These are phyloP conservation scores for Shargacucullia verbasci DNA, from an alignment of 2,888 invertebrate species.

Conservation along the genomic window DNA sequence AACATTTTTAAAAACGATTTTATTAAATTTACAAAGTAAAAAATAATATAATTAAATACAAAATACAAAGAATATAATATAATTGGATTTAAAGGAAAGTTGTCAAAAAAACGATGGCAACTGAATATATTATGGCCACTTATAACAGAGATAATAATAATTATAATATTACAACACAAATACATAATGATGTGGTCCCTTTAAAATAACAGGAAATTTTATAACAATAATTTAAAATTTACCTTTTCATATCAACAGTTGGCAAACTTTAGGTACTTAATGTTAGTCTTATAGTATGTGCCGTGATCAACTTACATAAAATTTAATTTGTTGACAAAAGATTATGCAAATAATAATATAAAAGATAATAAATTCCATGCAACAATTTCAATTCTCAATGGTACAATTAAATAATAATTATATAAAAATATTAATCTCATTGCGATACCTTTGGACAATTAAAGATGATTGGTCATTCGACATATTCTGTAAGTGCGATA, in stretches of 20 bases:
- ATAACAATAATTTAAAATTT: conserved; percentile 51
- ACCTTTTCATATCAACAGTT: conserved; percentile 47
- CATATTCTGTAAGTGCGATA: no score
- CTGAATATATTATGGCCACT: conserved; percentile 70
- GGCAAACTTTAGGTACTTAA: conserved; percentile 19
- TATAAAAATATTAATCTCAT: neutral
- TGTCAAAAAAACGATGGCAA: conserved; percentile 69
- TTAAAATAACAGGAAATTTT: conserved; percentile 57
- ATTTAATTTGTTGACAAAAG: neutral
- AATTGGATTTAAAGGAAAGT: no score
- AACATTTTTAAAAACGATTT: conserved; percentile 62
- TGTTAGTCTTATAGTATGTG: neutral
- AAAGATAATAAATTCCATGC: no score
- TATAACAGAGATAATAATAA: conserved; percentile 48
- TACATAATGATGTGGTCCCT: conserved; percentile 68
- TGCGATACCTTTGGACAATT: conserved; percentile 1
- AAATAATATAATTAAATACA: conserved; percentile 50
- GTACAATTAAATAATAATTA: no score
- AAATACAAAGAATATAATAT: conserved; percentile 53
- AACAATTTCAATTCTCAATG: no score
- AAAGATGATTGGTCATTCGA: neutral
- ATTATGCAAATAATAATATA: no score
- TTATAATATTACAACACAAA: conserved; percentile 39
- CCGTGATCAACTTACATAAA: no score
- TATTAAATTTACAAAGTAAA: conserved; percentile 65